Evolutionary conservation across 1,140 invertebrate genomes (phyloP).

Genomic region (Drosophila malerkotliana): DNA sequence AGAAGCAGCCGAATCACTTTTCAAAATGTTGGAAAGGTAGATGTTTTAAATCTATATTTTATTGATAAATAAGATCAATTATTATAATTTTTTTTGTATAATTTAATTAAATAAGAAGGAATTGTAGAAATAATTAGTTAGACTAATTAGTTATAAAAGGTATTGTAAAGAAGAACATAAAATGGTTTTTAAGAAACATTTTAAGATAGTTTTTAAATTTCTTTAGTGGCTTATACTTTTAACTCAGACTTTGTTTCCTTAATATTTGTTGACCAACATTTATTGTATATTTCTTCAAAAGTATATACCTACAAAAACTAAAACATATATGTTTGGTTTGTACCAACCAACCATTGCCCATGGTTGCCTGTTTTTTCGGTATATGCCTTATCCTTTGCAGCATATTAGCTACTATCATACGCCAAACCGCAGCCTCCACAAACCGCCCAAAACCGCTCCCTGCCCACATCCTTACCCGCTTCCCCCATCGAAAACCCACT

Average conservation of each 20-base stretch:
- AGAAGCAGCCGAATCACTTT: background rate
- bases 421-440: conserved; percentile 73
- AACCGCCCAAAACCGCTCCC: conserved; percentile 10
- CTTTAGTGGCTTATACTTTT: too few relatives aligned
- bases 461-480: background rate
- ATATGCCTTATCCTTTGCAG: conserved; percentile 68
- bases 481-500: conserved; percentile 13
- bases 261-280: too few relatives aligned
- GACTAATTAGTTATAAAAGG: too few relatives aligned
- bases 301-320: too few relatives aligned
- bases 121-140: too few relatives aligned
- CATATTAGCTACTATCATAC: conserved; percentile 78
- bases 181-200: too few relatives aligned
- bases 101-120: too few relatives aligned
- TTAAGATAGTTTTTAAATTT: too few relatives aligned
- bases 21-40: background rate
- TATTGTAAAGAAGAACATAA: too few relatives aligned
- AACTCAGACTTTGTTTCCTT: too few relatives aligned
- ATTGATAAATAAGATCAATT: too few relatives aligned
- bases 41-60: background rate
- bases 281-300: background rate
- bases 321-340: background rate
- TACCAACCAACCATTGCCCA: conserved; percentile 18
- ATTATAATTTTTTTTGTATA: too few relatives aligned
- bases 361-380: conserved; percentile 24